Evolutionary conservation across 2,797 vertebrate species (phyloP).

Genomic region (Rhabdophis nuchalis): DNA sequence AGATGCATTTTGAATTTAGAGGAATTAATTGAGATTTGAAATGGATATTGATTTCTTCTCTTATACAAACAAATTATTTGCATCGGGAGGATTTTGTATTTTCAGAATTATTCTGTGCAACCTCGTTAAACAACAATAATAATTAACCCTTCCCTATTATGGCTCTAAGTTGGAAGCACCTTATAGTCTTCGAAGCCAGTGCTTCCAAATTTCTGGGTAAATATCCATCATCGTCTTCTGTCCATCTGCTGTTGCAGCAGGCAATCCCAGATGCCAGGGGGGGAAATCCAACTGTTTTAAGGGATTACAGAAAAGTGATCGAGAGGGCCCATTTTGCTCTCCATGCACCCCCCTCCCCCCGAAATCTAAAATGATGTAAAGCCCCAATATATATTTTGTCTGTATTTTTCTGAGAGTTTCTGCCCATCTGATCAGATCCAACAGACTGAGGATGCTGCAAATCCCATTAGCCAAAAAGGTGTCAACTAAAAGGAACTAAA

Average conservation of each 20-base stretch:
- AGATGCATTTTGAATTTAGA: constrained; percentile 60
- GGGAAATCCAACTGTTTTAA: neutral
- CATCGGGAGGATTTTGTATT: constrained; percentile 26
- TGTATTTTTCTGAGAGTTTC: neutral
- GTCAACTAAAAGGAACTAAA: neutral
- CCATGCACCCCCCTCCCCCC: neutral
- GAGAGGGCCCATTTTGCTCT: neutral
- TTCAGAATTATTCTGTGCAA: neutral
- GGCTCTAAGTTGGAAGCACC: neutral
- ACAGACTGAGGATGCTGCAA: neutral
- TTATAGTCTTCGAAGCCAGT: neutral
- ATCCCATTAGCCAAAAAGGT: neutral
- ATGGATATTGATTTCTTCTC: constrained; percentile 59
- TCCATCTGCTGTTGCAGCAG: neutral
- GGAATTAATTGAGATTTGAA: constrained; percentile 56
- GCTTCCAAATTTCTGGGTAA: neutral
- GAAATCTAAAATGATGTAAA: neutral
- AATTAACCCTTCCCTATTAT: neutral
- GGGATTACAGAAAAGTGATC: neutral
- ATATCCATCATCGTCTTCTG: neutral
- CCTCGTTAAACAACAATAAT: neutral
- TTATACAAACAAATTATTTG: constrained; percentile 23
- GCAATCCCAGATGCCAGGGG: neutral
- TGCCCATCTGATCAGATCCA: neutral
- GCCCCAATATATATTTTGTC: neutral